phyloP scores from a whole-genome alignment of 2,113 vertebrate genomes.

The Callocephalon fimbriatum region DNA sequence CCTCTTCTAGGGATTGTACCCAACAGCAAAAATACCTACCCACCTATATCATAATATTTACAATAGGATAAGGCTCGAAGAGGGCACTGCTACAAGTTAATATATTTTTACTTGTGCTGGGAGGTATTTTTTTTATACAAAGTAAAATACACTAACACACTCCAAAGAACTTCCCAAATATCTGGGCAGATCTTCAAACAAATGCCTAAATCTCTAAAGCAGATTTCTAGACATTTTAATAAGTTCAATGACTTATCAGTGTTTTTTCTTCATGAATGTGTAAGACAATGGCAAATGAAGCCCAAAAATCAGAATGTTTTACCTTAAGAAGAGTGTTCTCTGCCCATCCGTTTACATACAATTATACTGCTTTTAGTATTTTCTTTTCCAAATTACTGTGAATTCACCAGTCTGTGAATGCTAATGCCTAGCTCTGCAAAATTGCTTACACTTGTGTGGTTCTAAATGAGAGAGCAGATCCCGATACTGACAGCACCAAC shows the following conservation, averaged over 20 bases:
- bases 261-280: background rate
- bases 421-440: background rate
- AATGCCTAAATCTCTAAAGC: background rate
- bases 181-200: background rate
- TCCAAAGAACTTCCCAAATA: background rate
- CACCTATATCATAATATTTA: conserved; percentile 32
- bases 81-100: background rate
- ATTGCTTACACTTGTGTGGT: background rate
- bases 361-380: background rate
- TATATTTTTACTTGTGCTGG: background rate
- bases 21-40: background rate
- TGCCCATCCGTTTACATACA: background rate
- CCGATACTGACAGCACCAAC: background rate
- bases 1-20: background rate
- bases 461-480: background rate
- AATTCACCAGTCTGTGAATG: background rate
- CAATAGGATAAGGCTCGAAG: background rate
- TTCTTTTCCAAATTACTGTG: background rate
- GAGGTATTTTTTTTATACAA: background rate
- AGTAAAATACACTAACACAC: background rate
- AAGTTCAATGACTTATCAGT: background rate
- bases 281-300: background rate
- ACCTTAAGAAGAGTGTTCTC: background rate
- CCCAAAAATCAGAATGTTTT: background rate
- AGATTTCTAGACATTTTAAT: background rate